Evolutionary conservation across 2,888 invertebrate genomes (phyloP).

Genomic region (Tiliacea aurago): DNA sequence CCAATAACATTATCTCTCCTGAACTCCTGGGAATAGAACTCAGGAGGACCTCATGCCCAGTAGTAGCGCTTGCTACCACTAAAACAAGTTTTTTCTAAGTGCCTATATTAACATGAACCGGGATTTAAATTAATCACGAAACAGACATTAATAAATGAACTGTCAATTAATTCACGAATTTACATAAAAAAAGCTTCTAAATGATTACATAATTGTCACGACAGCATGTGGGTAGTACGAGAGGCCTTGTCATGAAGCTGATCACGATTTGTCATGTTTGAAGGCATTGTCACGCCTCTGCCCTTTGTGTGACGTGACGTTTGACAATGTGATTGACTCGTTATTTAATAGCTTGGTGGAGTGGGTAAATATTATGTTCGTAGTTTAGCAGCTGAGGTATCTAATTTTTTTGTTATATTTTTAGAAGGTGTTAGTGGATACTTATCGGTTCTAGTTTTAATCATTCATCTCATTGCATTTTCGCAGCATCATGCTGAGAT

Average conservation of each 20-base stretch:
- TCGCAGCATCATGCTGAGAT: too few species aligned
- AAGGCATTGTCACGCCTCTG: constrained; percentile 62
- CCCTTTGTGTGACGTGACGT: constrained; percentile 50
- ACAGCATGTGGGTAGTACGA: constrained; percentile 54
- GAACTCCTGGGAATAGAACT: neutral
- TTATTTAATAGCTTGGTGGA: constrained; percentile 42
- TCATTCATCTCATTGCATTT: neutral
- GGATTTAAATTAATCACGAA: constrained; percentile 19
- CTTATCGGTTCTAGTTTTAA: neutral
- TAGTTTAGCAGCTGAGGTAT: neutral
- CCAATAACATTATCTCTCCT: neutral
- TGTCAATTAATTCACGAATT: constrained; percentile 46
- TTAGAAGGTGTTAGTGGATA: neutral
- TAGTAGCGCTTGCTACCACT: neutral
- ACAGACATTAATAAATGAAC: constrained; percentile 7
- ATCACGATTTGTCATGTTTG: constrained; percentile 65
- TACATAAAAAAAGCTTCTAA: constrained; percentile 44
- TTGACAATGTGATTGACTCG: constrained; percentile 63
- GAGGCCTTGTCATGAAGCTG: constrained; percentile 56
- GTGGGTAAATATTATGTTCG: constrained; percentile 15
- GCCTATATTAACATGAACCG: neutral
- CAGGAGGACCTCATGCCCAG: neutral
- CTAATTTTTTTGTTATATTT: neutral
- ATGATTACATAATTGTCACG: constrained; percentile 53
- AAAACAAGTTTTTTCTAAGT: neutral